Evolutionary conservation across 2,797 vertebrate species (phyloP).

Genomic region (Trematomus bernacchii): DNA sequence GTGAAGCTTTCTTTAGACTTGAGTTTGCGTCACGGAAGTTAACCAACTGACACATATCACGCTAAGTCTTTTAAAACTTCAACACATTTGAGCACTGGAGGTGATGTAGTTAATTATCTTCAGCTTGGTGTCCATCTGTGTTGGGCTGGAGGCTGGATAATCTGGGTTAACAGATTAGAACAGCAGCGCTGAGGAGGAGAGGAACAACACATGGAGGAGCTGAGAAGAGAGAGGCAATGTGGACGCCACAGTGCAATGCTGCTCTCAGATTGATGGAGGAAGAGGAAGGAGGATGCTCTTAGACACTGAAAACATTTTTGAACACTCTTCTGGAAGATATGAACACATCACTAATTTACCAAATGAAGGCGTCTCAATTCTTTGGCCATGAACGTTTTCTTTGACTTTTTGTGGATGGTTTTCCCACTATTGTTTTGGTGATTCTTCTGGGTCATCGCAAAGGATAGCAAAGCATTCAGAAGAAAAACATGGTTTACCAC

Average conservation of each 20-base stretch:
- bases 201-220: slow-evolving; percentile 47
- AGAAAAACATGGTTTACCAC: slow-evolving; percentile 51
- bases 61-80: slow-evolving; percentile 41
- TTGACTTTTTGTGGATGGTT: slow-evolving; percentile 37
- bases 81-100: slow-evolving; percentile 43
- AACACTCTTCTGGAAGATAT: slow-evolving; percentile 8
- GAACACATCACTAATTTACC: slow-evolving; percentile 15
- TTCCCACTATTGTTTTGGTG: slow-evolving; percentile 33
- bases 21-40: slow-evolving; percentile 28
- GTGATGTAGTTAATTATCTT: slow-evolving; percentile 69
- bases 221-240: slow-evolving; percentile 60
- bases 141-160: slow-evolving; percentile 84
- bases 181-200: slow-evolving; percentile 68
- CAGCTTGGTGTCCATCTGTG: slow-evolving; percentile 84
- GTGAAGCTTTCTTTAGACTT: slow-evolving; percentile 2
- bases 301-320: slow-evolving; percentile 20
- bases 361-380: slow-evolving; percentile 3
- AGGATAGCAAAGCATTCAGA: slow-evolving; percentile 22
- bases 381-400: slow-evolving; percentile 19
- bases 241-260: slow-evolving; percentile 43
- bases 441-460: slow-evolving; percentile 33
- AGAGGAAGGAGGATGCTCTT: slow-evolving; percentile 34
- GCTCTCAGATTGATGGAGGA: slow-evolving; percentile 25
- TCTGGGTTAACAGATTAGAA: slow-evolving; percentile 92
- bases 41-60: slow-evolving; percentile 45